Percentiles rank a stretch among this genome's conserved stretches.
Evolutionary conservation across 2,113 vertebrate species (phyloP).

Genomic region (Cariama cristata): DNA sequence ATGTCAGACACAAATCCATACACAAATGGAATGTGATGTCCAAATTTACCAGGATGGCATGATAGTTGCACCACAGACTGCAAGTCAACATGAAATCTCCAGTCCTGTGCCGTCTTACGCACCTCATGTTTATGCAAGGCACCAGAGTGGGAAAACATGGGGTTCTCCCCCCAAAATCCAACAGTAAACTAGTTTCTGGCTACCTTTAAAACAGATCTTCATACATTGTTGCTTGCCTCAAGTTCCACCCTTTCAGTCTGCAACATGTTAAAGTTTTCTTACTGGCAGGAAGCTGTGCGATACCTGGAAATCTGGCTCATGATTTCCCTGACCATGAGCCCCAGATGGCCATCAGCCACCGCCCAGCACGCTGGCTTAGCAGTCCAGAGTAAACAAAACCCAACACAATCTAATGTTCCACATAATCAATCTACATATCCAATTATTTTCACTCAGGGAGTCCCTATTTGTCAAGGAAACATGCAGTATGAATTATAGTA

Average conservation of each 20-base stretch:
- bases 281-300: neutral
- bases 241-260: neutral
- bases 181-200: neutral
- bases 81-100: neutral
- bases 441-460: neutral
- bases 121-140: neutral
- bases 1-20: neutral
- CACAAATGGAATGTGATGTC: neutral
- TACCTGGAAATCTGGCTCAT: neutral
- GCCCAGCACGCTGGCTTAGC: fast-evolving
- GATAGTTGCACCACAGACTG: neutral
- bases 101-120: neutral
- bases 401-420: too few species aligned
- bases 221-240: fast-evolving
- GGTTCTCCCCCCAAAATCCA: neutral
- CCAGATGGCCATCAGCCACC: neutral
- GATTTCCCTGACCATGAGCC: neutral
- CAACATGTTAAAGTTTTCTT: neutral
- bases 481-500: neutral
- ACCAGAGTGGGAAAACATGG: neutral
- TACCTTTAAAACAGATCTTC: neutral
- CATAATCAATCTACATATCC: neutral
- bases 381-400: neutral
- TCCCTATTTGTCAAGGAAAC: neutral
- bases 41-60: neutral